Evolutionary conservation across 2,113 vertebrate species (phyloP).

Genomic region (Fregetta grallaria): DNA sequence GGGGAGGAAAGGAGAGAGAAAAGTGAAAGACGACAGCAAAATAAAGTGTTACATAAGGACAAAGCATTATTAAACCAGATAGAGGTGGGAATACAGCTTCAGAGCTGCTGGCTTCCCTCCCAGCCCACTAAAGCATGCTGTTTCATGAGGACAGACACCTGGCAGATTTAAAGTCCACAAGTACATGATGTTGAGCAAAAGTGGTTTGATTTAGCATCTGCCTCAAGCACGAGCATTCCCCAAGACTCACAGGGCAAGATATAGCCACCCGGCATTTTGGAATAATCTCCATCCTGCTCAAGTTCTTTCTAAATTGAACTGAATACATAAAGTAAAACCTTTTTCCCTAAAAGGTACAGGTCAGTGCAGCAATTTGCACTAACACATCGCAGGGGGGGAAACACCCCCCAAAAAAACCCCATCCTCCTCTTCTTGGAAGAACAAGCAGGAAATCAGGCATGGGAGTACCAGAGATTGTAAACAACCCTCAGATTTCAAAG

Average conservation of each 20-base stretch:
- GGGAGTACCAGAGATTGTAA: not conserved
- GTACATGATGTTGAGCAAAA: not conserved
- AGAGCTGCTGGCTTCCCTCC: not conserved
- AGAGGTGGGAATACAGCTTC: not conserved
- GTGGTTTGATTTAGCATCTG: not conserved
- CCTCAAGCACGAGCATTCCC: not conserved
- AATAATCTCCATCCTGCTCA: not conserved
- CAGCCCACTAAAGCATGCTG: not conserved
- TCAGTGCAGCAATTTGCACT: not conserved
- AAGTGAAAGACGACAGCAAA: not conserved
- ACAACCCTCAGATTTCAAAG: not conserved
- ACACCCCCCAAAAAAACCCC: rapidly evolving
- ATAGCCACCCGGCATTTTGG: not conserved
- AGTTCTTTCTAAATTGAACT: not conserved
- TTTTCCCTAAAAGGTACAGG: not conserved
- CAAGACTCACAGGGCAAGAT: not conserved
- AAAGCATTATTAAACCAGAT: not conserved
- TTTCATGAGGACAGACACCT: not conserved
- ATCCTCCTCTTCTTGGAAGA: not conserved
- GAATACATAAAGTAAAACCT: not conserved
- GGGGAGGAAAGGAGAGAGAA: not conserved
- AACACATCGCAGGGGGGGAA: not conserved
- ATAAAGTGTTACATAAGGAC: not conserved
- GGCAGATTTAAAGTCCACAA: not conserved
- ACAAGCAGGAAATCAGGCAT: not conserved